These are phyloP conservation scores for Sebastes dallii DNA, from an alignment of 2,797 vertebrate species.

Conservation along the genomic window DNA sequence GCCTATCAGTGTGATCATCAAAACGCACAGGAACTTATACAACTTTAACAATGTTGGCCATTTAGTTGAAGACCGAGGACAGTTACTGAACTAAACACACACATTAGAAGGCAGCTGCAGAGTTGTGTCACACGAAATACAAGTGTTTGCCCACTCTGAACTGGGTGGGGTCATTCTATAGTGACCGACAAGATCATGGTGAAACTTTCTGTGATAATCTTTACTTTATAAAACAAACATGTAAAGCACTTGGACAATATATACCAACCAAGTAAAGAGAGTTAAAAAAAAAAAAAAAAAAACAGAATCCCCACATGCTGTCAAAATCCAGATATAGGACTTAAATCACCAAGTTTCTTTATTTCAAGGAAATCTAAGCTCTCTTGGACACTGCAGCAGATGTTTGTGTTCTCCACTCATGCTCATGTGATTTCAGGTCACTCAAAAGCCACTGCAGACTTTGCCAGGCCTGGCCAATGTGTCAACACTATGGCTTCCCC, in stretches of 20 bases:
- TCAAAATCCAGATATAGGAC: slow-evolving; percentile 12
- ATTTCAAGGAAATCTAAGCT: slow-evolving; percentile 42
- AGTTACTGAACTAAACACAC: neutral
- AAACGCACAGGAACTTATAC: neutral
- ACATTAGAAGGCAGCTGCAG: neutral
- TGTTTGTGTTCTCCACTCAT: slow-evolving; percentile 52
- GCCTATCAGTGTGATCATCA: neutral
- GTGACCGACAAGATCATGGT: neutral
- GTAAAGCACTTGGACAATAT: neutral
- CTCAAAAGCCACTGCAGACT: slow-evolving; percentile 47
- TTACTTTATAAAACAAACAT: neutral
- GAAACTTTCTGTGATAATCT: neutral
- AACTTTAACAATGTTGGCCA: neutral
- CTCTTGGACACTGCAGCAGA: slow-evolving; percentile 19
- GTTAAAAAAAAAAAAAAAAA: neutral
- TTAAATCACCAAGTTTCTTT: slow-evolving; percentile 26
- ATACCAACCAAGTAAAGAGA: neutral
- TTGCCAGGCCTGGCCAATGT: slow-evolving; percentile 34
- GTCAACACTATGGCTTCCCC: slow-evolving; percentile 59
- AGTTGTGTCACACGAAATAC: neutral
- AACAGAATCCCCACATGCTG: neutral
- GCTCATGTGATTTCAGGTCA: slow-evolving; percentile 59
- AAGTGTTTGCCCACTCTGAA: neutral
- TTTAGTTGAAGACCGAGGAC: neutral
- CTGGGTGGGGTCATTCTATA: neutral